Conservation (phyloP, 1,140 invertebrate genomes). For the Aphaenogaster rudis region DNA sequence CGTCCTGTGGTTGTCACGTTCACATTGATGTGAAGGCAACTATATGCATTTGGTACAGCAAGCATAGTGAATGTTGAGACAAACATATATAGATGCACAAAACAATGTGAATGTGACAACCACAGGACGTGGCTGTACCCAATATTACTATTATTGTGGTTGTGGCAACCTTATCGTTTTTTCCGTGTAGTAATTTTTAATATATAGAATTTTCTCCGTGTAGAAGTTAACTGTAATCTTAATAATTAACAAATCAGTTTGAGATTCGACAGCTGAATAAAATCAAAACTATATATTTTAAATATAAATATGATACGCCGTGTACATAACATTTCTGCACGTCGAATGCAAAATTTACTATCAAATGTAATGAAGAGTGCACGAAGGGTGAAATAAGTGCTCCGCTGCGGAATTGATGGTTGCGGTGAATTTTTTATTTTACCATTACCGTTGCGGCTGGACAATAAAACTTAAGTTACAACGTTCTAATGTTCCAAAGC, state of each 20-base stretch:
- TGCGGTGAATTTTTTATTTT: conserved; percentile 12
- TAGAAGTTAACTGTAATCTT: conserved; percentile 2
- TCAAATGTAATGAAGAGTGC: background rate
- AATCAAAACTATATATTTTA: background rate
- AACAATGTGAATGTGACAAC: too few species aligned
- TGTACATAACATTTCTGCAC: background rate
- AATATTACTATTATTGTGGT: too few species aligned
- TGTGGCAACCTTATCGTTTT: too few species aligned
- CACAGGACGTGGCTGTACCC: too few species aligned
- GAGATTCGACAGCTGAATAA: background rate
- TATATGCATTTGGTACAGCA: too few species aligned
- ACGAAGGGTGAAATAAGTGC: conserved; percentile 5
- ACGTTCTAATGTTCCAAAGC: conserved; percentile 37
- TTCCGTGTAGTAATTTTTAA: too few species aligned
- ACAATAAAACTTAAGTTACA: conserved; percentile 47
- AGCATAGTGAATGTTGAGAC: too few species aligned
- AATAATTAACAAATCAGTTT: background rate
- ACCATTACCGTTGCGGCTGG: background rate
- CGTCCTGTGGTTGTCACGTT: too few species aligned
- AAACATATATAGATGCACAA: too few species aligned
- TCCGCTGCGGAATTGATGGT: background rate
- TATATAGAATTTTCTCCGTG: too few species aligned
- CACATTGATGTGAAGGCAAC: too few species aligned
- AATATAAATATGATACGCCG: background rate
- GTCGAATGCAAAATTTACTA: background rate